Conservation (phyloP, 2,888 invertebrate genomes). For the Fragum fragum region DNA sequence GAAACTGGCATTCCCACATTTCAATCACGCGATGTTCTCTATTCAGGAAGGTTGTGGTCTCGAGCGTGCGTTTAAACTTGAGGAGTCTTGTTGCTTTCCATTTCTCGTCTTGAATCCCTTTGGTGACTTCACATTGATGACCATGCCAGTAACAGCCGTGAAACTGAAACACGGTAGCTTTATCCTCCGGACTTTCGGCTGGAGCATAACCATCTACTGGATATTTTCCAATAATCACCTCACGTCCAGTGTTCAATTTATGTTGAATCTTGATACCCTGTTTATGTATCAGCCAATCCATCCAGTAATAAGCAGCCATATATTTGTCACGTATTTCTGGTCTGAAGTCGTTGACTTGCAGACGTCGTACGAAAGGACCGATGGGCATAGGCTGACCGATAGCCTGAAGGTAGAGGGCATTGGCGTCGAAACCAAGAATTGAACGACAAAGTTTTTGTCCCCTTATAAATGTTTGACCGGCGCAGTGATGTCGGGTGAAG, state of each 20-base stretch:
- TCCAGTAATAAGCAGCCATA: constrained; percentile 49
- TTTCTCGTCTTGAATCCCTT: no score
- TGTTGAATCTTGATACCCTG: constrained; percentile 34
- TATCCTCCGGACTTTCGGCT: no score
- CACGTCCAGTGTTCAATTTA: constrained; percentile 32
- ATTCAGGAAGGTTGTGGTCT: constrained; percentile 38
- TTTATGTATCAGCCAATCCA: constrained; percentile 46
- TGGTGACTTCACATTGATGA: no score
- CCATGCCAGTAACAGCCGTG: no score
- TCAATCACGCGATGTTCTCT: constrained; percentile 37
- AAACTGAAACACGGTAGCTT: no score
- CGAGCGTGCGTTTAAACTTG: constrained; percentile 25
- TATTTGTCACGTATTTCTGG: constrained; percentile 53
- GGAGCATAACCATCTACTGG: constrained; percentile 44
- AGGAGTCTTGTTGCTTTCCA: background rate
- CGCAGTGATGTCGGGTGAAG: constrained; percentile 45
- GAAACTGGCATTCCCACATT: constrained; percentile 55
- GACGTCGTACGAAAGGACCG: constrained; percentile 53
- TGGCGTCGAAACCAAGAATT: constrained; percentile 62
- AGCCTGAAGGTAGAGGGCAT: constrained; percentile 59
- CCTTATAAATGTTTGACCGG: constrained; percentile 46
- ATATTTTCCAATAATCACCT: constrained; percentile 43
- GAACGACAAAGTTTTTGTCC: constrained; percentile 43
- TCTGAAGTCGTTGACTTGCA: constrained; percentile 43
- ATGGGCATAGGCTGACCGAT: constrained; percentile 63